Percentiles rank a stretch among this genome's conserved stretches.
These are phyloP conservation scores for Leucania comma DNA, from an alignment of 2,888 invertebrate genomes.

Conservation along the genomic window DNA sequence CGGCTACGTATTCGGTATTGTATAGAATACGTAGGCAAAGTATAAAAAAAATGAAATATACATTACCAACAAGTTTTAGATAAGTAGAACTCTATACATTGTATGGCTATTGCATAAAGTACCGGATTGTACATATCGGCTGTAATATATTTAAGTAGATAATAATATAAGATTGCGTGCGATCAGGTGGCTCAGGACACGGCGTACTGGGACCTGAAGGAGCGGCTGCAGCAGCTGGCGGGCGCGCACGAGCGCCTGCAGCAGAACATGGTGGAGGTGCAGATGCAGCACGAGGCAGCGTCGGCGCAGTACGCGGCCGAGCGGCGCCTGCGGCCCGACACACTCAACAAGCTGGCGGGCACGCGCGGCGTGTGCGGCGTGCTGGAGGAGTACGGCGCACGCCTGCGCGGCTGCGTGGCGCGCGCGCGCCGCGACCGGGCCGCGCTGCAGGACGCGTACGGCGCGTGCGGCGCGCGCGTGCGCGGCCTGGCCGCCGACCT, in stretches of 20 bases:
- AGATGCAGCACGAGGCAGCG: conserved; percentile 84
- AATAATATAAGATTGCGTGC: no score
- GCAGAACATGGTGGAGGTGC: conserved; percentile 85
- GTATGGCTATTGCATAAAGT: no score
- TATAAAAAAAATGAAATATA: no score
- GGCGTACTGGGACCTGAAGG: conserved; percentile 83
- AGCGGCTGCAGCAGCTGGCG: conserved; percentile 79
- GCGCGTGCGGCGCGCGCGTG: conserved; percentile 52
- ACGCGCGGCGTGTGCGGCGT: conserved; percentile 80
- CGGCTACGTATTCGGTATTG: no score
- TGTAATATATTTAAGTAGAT: no score
- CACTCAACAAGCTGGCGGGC: conserved; percentile 75
- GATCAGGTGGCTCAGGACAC: conserved; percentile 85
- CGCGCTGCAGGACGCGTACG: conserved; percentile 75
- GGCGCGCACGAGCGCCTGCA: conserved; percentile 82
- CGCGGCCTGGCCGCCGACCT: conserved; percentile 26
- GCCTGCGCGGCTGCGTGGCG: conserved; percentile 75
- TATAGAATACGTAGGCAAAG: no score
- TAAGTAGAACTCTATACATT: no score
- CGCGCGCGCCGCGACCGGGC: conserved; percentile 77
- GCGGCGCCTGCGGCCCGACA: conserved; percentile 81
- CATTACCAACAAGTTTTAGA: no score
- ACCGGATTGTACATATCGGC: no score
- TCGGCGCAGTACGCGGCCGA: conserved; percentile 83
- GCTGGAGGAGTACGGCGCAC: conserved; percentile 75